Conservation (phyloP, 2,888 invertebrate species). For the Oxystoma pomonae region DNA sequence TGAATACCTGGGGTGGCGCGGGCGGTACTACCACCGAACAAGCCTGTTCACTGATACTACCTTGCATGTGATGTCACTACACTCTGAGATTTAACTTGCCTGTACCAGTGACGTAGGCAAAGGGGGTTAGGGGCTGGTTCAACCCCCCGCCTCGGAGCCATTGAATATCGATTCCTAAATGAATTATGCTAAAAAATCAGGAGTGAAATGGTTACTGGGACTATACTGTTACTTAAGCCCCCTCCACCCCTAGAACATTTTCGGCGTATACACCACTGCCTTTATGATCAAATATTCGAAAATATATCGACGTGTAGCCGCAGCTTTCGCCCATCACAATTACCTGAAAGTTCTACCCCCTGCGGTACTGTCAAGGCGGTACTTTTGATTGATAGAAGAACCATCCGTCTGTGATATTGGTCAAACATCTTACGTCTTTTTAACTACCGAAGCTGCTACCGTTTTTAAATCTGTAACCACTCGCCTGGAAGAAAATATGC, state of each 20-base stretch:
- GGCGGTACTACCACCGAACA: too few species aligned
- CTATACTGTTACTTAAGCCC: too few species aligned
- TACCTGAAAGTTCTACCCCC: conserved; percentile 30
- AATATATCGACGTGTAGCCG: background rate
- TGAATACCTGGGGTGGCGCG: too few species aligned
- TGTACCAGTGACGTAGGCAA: too few species aligned
- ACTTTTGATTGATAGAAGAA: conserved; percentile 26
- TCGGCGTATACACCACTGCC: background rate
- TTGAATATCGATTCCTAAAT: too few species aligned
- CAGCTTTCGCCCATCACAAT: conserved; percentile 14
- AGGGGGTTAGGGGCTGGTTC: too few species aligned
- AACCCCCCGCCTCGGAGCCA: too few species aligned
- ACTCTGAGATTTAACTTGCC: too few species aligned
- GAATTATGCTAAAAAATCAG: too few species aligned
- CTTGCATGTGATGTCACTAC: too few species aligned
- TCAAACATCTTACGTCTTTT: conserved; percentile 23
- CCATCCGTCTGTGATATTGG: conserved; percentile 23
- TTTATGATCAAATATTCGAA: background rate
- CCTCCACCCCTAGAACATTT: background rate
- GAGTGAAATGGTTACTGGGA: too few species aligned
- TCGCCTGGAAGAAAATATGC: background rate
- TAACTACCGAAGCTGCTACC: conserved; percentile 24
- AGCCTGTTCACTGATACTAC: too few species aligned
- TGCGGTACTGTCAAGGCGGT: conserved; percentile 28
- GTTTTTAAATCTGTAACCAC: conserved; percentile 17